Base-by-base conservation (phyloP, 2,797 vertebrate genomes). In the Sebastolobus altivelis region DNA sequence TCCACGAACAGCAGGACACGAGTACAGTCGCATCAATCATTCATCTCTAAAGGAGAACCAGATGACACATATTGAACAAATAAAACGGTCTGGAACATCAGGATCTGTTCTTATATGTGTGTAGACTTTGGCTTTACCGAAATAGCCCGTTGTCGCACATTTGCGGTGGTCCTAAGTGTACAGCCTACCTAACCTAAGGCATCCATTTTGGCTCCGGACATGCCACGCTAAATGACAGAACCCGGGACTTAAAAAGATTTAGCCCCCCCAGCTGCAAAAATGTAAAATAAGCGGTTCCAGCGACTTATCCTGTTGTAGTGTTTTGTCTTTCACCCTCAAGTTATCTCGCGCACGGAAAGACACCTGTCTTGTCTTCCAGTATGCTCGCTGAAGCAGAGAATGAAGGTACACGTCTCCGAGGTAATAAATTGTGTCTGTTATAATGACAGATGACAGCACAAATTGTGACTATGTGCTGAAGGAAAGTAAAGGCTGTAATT, bases 401-500 rank as follows among this genome's bases (percentile, higher is more conserved):
- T 61, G 61, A 71, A 87, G 16, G 25, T 20, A 59, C 16, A 73
- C 25, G 8, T 88, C 61, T 80, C 35, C 0, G 7, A 25, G 18
- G 49, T 40, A 29, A 65, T 87, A 72, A 84, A 83, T 83, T 29
- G 75, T 33, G 65, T 60, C 2, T 33, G 29, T 82, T 80, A 40
- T 33, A 52, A 66, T 88, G 82, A 87, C 55, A 83, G 73, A 77
- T 61, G 79, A 80, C 72, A 71, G 77, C 70, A 72, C 69, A 83
- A 75, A 89, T 87, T 79, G 73, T 65, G 68, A 72, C 74, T 70
- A 74, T 80, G 78, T 82, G 80, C 72, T 72, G 40, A 80, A 63
- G 27, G 37, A 81, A 70, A 62, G 52, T 72, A 70, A 75, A 85
- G 67, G 79, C 82, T 91, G 75, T 85, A 86, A 92, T 93, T 90